Evolutionary conservation across 2,113 vertebrate genomes (phyloP).

Genomic region (Phylloscopus trochilus): DNA sequence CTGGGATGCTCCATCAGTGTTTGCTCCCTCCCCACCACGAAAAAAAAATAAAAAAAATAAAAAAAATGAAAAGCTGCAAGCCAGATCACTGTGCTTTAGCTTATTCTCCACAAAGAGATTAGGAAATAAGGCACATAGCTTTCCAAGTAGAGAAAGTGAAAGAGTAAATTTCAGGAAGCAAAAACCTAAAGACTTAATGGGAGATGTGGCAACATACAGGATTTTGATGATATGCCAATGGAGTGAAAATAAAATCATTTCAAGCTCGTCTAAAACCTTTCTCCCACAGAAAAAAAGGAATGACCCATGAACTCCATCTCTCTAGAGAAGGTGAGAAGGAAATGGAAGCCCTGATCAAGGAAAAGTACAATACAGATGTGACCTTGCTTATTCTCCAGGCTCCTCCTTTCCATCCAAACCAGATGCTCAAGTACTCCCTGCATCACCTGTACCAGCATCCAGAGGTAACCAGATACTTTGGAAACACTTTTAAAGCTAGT

Average conservation of each 20-base stretch:
- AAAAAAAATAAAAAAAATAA: background rate
- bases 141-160: slow-evolving; percentile 72
- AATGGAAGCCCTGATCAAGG: background rate
- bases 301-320: background rate
- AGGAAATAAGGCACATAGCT: slow-evolving; percentile 75
- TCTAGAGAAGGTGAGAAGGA: background rate
- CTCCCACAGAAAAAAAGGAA: background rate
- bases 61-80: background rate
- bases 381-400: background rate
- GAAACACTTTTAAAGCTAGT: slow-evolving; percentile 79
- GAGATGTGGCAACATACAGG: background rate
- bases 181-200: background rate
- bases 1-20: background rate
- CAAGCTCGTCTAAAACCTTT: background rate
- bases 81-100: slow-evolving; percentile 68
- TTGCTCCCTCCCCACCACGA: background rate
- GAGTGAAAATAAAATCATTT: background rate
- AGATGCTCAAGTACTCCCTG: background rate
- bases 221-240: background rate
- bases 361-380: background rate
- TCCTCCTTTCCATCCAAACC: background rate
- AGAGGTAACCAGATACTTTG: slow-evolving; percentile 73
- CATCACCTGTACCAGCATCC: background rate
- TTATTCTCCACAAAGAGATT: slow-evolving; percentile 53
- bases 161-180: slow-evolving; percentile 35